Conservation (phyloP, 2,113 vertebrate species). For the Ceyx cyanopectus region DNA sequence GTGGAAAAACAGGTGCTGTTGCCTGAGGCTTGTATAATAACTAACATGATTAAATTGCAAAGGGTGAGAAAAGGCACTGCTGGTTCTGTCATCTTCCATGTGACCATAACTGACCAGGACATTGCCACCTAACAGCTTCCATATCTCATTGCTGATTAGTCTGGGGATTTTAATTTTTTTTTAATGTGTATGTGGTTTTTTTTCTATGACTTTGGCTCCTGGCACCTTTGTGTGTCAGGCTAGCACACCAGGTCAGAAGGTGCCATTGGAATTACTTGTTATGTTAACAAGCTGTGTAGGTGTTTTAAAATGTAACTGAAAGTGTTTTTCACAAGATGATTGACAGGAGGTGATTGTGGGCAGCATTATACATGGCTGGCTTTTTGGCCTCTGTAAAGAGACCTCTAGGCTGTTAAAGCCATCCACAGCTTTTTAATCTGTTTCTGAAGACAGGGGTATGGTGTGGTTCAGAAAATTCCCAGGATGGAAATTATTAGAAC, state of each 20-base stretch:
- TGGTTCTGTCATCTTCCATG: not conserved
- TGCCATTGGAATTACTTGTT: not conserved
- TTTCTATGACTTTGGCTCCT: not conserved
- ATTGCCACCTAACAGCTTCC: not conserved
- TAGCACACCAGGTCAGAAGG: not conserved
- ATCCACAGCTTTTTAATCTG: not conserved
- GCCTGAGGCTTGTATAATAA: not conserved
- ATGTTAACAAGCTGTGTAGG: not conserved
- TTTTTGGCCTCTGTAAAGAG: not conserved
- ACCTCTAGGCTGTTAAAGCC: not conserved
- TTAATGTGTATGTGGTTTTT: not conserved
- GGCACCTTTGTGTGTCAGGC: not conserved
- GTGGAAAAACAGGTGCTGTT: not conserved
- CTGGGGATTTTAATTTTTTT: not conserved
- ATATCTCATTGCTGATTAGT: not conserved
- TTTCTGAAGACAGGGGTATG: not conserved
- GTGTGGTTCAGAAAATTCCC: not conserved
- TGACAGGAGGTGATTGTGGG: not conserved
- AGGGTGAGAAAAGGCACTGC: not conserved
- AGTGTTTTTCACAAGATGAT: not conserved
- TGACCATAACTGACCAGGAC: not conserved
- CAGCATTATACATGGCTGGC: not conserved
- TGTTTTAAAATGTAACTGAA: not conserved
- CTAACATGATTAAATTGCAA: not conserved
- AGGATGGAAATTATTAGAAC: not conserved